phyloP scores from a whole-genome alignment of 2,888 invertebrate species.

The Therioaphis trifolii region DNA sequence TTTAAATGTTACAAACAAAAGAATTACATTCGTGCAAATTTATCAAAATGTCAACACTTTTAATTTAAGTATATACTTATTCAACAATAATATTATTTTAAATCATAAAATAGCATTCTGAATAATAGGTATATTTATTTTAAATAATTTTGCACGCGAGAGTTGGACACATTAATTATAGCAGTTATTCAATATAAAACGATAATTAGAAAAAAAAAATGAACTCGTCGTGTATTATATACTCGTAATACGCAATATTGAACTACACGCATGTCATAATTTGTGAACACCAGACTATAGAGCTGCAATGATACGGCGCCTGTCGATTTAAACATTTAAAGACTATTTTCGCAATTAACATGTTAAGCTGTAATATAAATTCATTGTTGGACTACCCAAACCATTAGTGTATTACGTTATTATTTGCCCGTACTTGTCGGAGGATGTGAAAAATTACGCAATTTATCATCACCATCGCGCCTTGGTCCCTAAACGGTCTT shows the following conservation, averaged over 20 bases:
- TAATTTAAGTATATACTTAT: too few species aligned
- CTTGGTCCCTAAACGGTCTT: background rate
- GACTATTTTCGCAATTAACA: constrained; percentile 52
- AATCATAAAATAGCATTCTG: too few species aligned
- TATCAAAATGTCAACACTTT: too few species aligned
- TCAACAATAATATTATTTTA: too few species aligned
- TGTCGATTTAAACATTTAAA: constrained; percentile 34
- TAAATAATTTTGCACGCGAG: too few species aligned
- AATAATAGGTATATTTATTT: too few species aligned
- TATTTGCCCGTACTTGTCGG: background rate
- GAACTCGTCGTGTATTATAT: too few species aligned
- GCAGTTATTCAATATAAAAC: background rate
- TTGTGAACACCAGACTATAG: constrained; percentile 21
- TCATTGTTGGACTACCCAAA: constrained; percentile 32
- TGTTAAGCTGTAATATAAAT: constrained; percentile 40
- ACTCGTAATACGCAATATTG: too few species aligned
- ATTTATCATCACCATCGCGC: constrained; percentile 18
- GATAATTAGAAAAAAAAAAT: constrained; percentile 25
- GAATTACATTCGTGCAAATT: too few species aligned
- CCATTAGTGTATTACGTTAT: constrained; percentile 28
- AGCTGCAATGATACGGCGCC: constrained; percentile 36
- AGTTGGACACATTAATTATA: too few species aligned
- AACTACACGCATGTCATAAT: background rate
- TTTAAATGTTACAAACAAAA: too few species aligned
- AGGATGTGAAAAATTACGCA: constrained; percentile 41